A percentile compares a stretch with the other conserved stretches of the same genome.
These are phyloP conservation scores for Echinometra lucunter DNA, from an alignment of 53 echinoderm and acorn worm genomes.

Conservation along the genomic window DNA sequence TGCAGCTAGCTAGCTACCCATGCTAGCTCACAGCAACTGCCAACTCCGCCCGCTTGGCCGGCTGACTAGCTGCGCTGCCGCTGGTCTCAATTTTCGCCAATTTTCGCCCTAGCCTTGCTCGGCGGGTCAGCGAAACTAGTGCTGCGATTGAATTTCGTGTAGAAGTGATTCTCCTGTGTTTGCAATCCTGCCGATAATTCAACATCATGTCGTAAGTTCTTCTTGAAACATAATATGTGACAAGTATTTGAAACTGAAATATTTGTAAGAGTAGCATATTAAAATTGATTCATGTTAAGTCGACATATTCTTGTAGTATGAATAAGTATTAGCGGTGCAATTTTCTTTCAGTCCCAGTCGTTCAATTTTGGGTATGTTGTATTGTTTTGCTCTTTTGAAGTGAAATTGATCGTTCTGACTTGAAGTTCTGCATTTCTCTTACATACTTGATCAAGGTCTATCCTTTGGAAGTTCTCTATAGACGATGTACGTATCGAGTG, in stretches of 20 bases:
- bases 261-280: neutral
- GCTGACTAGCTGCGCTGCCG: neutral
- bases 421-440: no score
- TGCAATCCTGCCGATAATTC: neutral
- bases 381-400: no score
- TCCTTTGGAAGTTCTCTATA: no score
- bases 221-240: neutral
- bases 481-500: no score
- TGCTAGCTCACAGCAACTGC: no score
- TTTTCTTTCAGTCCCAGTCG: neutral
- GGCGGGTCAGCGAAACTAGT: neutral
- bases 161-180: neutral
- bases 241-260: neutral
- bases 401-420: no score
- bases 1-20: no score
- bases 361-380: neutral
- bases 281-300: neutral
- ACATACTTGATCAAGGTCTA: no score
- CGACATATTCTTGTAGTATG: neutral
- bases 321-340: neutral
- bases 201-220: constrained; percentile 80
- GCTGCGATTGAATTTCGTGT: neutral
- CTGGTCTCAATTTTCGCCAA: no score
- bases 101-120: no score
- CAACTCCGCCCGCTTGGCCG: neutral